Evolutionary conservation across 1,140 invertebrate genomes (phyloP), one percentile per base, ranked within the genome.

Genomic region (Bursaphelenchus mucronatus): DNA sequence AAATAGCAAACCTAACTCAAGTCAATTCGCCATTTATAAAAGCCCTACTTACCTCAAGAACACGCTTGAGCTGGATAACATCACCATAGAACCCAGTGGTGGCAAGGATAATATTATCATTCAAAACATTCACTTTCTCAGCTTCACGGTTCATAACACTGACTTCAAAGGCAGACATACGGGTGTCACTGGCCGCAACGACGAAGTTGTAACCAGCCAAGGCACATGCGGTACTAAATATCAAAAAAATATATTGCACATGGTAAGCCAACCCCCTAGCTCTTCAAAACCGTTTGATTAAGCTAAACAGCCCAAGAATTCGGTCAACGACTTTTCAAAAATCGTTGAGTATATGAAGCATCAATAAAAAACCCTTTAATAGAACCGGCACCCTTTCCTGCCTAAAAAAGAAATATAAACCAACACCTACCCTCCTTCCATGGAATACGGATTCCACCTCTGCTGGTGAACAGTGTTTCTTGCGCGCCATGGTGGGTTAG

Each of bases 51-150:
- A 92, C 89, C 69, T 89, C 84, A 40, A 98, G 81, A 61, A 94
- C 84, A 71, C 90, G 87, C 6, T 90, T 92, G 6, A 98, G 84
- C 19, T 93, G 92, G 1, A 97, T 84, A n/a, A 90, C 90, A 85
- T 99, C 95, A 75, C 93, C 94, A 91, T 96, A 96, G 83, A 95
- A 97, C 44, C 95, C 95, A 61, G 89, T 87, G 62, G 87, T 88
- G 3, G 90, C 93, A 46, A 98, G 83, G 54, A 97, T 88, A 41
- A 93, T 94, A 46, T 84, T 87, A 0, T 88, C 82, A 0, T 91
- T 90, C 83, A 86, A 64, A 58, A 81, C 62, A 68, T 84, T 82
- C 8, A 82, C 79, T 69, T 85, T 85, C 45, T 90, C 87, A 78
- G 92, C 90, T 39, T 91, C 86, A 30, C 94, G 86, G 0, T 90